Evolutionary conservation across 2,113 vertebrate genomes (phyloP).

Genomic region (Melanerpes aurifrons): DNA sequence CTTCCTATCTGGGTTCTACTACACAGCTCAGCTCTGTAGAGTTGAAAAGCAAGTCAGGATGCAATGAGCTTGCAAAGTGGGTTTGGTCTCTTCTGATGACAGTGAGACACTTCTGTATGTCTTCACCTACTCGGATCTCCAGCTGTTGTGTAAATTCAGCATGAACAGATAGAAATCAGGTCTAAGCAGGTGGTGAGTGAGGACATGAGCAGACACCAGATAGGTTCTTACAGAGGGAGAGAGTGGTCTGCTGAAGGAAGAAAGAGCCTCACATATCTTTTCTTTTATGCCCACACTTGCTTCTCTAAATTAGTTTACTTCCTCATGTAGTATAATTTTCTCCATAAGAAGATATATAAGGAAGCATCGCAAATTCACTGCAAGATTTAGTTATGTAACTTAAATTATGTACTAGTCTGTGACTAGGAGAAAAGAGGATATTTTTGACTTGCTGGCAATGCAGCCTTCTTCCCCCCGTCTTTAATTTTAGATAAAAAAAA

Average conservation of each 20-base stretch:
- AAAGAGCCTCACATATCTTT: not conserved
- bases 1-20: not conserved
- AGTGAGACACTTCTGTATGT: not conserved
- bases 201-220: not conserved
- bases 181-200: not conserved
- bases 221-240: not conserved
- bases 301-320: not conserved
- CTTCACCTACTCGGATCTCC: not conserved
- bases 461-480: not conserved
- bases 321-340: not conserved
- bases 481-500: not conserved
- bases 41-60: not conserved
- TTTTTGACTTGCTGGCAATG: not conserved
- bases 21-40: not conserved
- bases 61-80: accelerated
- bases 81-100: not conserved
- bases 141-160: not conserved
- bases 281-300: not conserved
- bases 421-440: not conserved
- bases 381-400: not conserved
- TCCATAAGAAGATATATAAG: not conserved
- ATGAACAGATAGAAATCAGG: not conserved
- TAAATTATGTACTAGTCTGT: not conserved
- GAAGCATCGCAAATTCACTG: not conserved
- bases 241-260: not conserved